Percentiles rank a stretch among this genome's conserved stretches.
Conservation (phyloP, 1,140 invertebrate species). For the Hylaeus volcanicus region DNA sequence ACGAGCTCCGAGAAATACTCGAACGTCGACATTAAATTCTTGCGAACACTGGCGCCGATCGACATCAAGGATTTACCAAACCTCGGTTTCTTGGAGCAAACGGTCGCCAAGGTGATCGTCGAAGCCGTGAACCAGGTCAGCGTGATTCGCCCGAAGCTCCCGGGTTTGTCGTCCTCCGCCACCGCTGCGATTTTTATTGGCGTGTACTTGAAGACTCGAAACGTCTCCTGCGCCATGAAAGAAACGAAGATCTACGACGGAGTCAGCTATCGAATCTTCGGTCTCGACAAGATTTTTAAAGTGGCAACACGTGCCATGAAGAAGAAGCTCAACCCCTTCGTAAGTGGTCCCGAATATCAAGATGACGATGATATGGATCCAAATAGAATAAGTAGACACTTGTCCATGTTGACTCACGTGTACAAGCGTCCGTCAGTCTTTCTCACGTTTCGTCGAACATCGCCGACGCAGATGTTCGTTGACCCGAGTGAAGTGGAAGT, state of each 20-base stretch:
- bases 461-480: slow-evolving; percentile 34
- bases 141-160: slow-evolving; percentile 81
- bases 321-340: slow-evolving; percentile 30
- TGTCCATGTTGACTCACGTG: not conserved
- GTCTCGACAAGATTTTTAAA: slow-evolving; percentile 72
- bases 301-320: slow-evolving; percentile 37
- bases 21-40: slow-evolving; percentile 75
- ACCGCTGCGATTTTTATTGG: slow-evolving; percentile 81
- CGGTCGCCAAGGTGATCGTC: slow-evolving; percentile 79
- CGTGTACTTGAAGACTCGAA: slow-evolving; percentile 81
- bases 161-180: slow-evolving; percentile 77
- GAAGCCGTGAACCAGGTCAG: slow-evolving; percentile 79
- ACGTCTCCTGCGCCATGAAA: slow-evolving; percentile 64
- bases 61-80: slow-evolving; percentile 78
- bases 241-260: slow-evolving; percentile 72
- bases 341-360: not conserved
- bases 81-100: slow-evolving; percentile 83
- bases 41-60: slow-evolving; percentile 72
- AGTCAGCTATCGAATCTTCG: slow-evolving; percentile 72
- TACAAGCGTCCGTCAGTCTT: not conserved
- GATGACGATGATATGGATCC: fast-evolving
- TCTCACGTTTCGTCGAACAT: slow-evolving; percentile 49
- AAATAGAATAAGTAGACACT: not conserved
- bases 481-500: not conserved
- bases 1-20: slow-evolving; percentile 76